These are phyloP conservation scores for Mormyrus lacerda DNA, from an alignment of 2,113 vertebrate genomes.

Conservation along the genomic window DNA sequence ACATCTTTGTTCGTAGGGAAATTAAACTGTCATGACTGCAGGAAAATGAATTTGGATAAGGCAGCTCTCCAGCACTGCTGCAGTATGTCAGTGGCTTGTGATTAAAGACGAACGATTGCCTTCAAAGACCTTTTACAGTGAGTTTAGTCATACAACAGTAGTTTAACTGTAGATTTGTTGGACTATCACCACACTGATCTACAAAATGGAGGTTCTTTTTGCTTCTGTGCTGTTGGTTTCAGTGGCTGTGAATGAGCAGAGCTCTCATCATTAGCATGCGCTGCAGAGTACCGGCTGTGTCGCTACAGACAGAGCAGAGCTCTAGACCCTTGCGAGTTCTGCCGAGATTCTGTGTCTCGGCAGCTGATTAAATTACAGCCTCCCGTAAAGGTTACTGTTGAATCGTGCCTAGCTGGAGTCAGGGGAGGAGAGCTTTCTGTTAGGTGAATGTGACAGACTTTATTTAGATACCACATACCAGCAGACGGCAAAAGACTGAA, in stretches of 20 bases:
- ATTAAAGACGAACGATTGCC: not conserved
- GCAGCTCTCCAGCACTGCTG: not conserved
- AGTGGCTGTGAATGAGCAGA: not conserved
- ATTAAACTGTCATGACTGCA: not conserved
- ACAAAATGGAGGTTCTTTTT: conserved; percentile 3
- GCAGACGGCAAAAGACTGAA: not conserved
- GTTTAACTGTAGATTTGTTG: not conserved
- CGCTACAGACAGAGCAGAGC: not conserved
- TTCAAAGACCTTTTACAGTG: not conserved
- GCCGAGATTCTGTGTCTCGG: not conserved
- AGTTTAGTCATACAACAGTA: not conserved
- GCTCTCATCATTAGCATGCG: conserved; percentile 4
- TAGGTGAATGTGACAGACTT: not conserved
- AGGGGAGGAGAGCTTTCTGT: not conserved
- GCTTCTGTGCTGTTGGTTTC: not conserved
- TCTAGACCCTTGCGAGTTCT: not conserved
- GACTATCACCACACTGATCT: not conserved
- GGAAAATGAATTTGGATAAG: not conserved
- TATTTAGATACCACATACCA: not conserved
- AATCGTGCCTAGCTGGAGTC: not conserved
- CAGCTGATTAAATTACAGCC: conserved; percentile 5
- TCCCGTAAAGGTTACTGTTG: not conserved
- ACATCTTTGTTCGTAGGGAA: not conserved
- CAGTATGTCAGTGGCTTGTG: not conserved
- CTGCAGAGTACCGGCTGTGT: not conserved